Evolutionary conservation across 2,797 vertebrate genomes (phyloP).

Genomic region (Gymnopithys bicolor): DNA sequence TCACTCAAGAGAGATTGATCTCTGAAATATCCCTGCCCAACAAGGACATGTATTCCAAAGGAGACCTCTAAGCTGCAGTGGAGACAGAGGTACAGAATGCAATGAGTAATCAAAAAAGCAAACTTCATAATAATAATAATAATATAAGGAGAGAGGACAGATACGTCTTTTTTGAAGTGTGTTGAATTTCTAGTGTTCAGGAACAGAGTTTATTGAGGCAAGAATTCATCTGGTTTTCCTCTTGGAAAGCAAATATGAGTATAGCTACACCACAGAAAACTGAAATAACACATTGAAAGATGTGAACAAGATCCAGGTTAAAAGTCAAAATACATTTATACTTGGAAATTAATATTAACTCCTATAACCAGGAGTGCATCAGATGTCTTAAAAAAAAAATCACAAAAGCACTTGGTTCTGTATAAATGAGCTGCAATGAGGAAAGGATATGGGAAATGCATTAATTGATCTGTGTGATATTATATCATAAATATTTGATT

Average conservation of each 20-base stretch:
- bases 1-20: neutral
- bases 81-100: neutral
- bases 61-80: neutral
- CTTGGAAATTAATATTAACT: neutral
- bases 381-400: neutral
- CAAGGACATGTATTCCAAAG: rapidly evolving
- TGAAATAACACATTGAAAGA: neutral
- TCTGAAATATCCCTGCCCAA: neutral
- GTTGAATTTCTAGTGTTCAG: neutral
- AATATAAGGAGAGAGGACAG: neutral
- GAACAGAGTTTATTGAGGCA: neutral
- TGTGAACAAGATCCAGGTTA: neutral
- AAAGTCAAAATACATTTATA: neutral
- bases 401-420: neutral
- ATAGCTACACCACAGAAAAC: neutral
- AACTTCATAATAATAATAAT: neutral
- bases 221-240: neutral
- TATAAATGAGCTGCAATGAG: neutral
- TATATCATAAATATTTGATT: neutral
- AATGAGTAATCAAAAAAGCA: neutral
- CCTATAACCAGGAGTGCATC: neutral
- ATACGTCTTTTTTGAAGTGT: neutral
- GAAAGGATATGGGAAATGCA: neutral
- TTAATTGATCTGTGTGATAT: neutral
- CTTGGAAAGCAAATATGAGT: neutral